phyloP scores from a whole-genome alignment of 2,888 invertebrate genomes.

The Tyria jacobaeae region DNA sequence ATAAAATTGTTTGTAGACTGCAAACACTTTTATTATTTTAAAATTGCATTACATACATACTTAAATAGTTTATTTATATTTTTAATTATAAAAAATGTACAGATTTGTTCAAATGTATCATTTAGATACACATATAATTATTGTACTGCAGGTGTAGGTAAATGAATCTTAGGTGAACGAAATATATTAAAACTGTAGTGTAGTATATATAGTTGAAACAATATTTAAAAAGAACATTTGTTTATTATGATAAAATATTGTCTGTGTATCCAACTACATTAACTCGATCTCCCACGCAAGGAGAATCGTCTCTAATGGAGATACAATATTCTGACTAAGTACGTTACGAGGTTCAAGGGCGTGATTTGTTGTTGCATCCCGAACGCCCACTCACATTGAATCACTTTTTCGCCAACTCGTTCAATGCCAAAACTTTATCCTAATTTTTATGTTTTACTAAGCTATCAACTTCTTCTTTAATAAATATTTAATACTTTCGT shows the following conservation, averaged over 20 bases:
- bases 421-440: conserved; percentile 60
- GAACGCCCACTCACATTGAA: conserved; percentile 75
- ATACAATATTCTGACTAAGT: conserved; percentile 48
- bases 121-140: too few species aligned
- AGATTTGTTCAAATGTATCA: too few species aligned
- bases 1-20: too few species aligned
- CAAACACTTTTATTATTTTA: too few species aligned
- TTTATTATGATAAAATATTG: neutral
- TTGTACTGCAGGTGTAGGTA: too few species aligned
- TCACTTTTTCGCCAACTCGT: conserved; percentile 71
- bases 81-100: too few species aligned
- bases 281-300: conserved; percentile 61
- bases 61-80: too few species aligned
- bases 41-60: too few species aligned
- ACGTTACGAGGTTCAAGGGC: conserved; percentile 74
- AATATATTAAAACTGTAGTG: too few species aligned
- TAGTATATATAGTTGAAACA: too few species aligned
- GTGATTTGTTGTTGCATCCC: conserved; percentile 74
- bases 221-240: too few species aligned
- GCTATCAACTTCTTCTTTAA: conserved; percentile 1
- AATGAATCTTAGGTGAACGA: too few species aligned
- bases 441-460: neutral
- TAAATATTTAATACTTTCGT: neutral
- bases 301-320: conserved; percentile 54
- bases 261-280: conserved; percentile 12